Conservation (phyloP, 1,140 invertebrate species). For the Drosophila subpulchrella region DNA sequence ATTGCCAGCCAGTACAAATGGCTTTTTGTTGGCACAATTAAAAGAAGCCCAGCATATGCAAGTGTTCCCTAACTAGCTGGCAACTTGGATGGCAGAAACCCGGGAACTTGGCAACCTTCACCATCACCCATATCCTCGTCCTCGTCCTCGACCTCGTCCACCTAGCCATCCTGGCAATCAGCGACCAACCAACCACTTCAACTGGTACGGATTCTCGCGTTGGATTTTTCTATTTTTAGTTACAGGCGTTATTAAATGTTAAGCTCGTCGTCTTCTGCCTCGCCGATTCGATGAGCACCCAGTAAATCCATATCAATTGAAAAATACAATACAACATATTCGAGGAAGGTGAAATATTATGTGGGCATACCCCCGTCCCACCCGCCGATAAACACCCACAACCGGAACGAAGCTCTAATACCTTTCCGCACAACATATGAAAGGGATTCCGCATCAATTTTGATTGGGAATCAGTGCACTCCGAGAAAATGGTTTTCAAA, state of each 20-base stretch:
- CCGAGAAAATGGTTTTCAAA: neutral
- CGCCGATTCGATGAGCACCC: constrained; percentile 65
- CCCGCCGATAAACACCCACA: constrained; percentile 17
- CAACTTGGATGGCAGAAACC: neutral
- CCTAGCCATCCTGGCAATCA: constrained; percentile 6
- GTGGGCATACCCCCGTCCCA: neutral
- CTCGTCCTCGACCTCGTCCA: neutral
- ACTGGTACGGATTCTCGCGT: constrained; percentile 56
- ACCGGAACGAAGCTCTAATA: constrained; percentile 7
- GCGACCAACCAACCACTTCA: constrained; percentile 12
- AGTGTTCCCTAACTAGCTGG: constrained; percentile 45
- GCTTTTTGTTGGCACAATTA: constrained; percentile 60
- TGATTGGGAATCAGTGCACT: constrained; percentile 12
- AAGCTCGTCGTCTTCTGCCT: constrained; percentile 74
- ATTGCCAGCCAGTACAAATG: constrained; percentile 21
- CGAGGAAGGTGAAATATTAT: constrained; percentile 15
- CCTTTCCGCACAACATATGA: constrained; percentile 24
- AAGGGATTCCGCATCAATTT: constrained; percentile 14
- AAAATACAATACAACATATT: constrained; percentile 47
- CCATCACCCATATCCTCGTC: constrained; percentile 2
- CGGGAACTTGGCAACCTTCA: constrained; percentile 6
- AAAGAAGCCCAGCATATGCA: constrained; percentile 70
- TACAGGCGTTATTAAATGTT: constrained; percentile 76
- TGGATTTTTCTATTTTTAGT: constrained; percentile 53
- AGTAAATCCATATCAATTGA: constrained; percentile 72